Evolutionary conservation across 2,797 vertebrate genomes (phyloP), one percentile per base, ranked within the genome.

Genomic region (Macrochelys suwanniensis): DNA sequence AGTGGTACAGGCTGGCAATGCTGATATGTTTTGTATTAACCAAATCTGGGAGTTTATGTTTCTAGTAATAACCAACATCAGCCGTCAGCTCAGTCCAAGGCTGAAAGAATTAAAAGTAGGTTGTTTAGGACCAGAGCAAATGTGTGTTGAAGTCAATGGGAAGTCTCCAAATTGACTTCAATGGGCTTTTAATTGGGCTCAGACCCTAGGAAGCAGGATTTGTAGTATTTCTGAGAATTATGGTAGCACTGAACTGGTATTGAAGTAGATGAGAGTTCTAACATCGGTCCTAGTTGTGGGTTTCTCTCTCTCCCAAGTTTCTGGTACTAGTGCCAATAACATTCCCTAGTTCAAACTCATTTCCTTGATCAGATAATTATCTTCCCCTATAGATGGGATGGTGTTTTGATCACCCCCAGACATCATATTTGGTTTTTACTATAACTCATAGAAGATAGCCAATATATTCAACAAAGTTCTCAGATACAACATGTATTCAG

Each of bases 331-430:
- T 88, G 82, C 31, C 71, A 56, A 81, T 7, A 28, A n/a, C 15
- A 45, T 90, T 92, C 76, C 82, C 92, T 90, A 86, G 65, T 56
- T 21, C 42, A 89, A 33, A 84, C 31, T 96, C 82, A 79, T 19
- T 96, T 95, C 84, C 37, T 21, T 96, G 74, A 85, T 45, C 93
- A 94, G 17, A 80, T 89, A 17, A 85, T 89, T 93, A 45, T 26
- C 88, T 91, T 87, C 82, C 37, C 86, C 85, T 33, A 79, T 94
- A 91, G 80, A 8, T 84, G 2, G 68, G 57, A 59, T 89, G 7
- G 71, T 1, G 45, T 81, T 89, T 94, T 94, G 91, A 93, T 88
- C 4, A 78, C 5, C 65, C 59, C 11, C 4, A 68, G 78, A n/a
- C 1, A 56, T 3, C 15, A 84, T 76, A 88, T 68, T 5, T 86